Evolutionary conservation across 2,797 vertebrate species (phyloP).

Genomic region (Pipistrellus pipistrellus): DNA sequence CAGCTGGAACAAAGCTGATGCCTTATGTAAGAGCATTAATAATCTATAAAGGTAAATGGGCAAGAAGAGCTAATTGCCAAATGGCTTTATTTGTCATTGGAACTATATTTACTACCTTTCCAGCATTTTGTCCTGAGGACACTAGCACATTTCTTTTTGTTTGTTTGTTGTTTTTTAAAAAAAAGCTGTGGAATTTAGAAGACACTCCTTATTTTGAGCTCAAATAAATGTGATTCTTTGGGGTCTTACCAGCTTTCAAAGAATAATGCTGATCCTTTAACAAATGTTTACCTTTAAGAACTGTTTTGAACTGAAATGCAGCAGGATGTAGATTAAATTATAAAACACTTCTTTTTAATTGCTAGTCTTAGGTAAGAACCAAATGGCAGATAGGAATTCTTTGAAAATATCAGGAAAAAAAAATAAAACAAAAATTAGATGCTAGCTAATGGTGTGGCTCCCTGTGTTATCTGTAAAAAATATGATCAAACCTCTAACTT

Average conservation of each 20-base stretch:
- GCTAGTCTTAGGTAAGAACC: not conserved
- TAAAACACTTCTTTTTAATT: conserved; percentile 13
- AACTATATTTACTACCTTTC: not conserved
- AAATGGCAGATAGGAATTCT: not conserved
- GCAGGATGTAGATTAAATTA: conserved; percentile 4
- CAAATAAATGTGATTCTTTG: conserved; percentile 48
- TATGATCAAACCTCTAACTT: not conserved
- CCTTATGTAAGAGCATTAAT: not conserved
- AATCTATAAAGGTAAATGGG: not conserved
- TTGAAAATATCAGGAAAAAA: conserved; percentile 57
- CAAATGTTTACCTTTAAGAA: conserved; percentile 52
- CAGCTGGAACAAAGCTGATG: not conserved
- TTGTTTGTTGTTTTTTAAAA: not conserved
- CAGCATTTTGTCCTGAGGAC: not conserved
- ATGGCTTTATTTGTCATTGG: conserved; percentile 9
- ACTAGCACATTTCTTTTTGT: not conserved
- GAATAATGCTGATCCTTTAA: conserved; percentile 70
- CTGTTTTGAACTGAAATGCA: conserved; percentile 6
- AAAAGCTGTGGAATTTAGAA: conserved; percentile 16
- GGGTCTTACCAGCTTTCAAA: conserved; percentile 28
- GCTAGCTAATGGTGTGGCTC: not conserved
- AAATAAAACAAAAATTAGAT: not conserved
- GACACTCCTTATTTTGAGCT: conserved; percentile 28
- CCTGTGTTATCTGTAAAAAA: conserved; percentile 37
- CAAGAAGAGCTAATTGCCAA: conserved; percentile 5